Evolutionary conservation across 2,113 vertebrate species (phyloP).

Genomic region (Sorex fumeus): DNA sequence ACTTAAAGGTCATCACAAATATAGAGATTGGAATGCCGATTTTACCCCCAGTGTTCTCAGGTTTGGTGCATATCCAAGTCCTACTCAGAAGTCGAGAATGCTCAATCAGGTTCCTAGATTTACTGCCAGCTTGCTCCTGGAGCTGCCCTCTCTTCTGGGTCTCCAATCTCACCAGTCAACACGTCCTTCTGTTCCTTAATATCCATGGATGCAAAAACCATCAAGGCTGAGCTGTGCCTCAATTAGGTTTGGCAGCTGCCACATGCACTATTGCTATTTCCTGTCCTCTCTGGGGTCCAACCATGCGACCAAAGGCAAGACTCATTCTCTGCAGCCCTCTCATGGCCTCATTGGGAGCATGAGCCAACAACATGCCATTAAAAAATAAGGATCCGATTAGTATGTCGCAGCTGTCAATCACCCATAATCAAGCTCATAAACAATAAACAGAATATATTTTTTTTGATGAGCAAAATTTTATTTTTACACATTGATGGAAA

Average conservation of each 20-base stretch:
- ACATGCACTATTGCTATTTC: background rate
- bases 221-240: background rate
- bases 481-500: slow-evolving; percentile 73
- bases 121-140: background rate
- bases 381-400: slow-evolving; percentile 75
- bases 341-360: background rate
- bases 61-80: background rate
- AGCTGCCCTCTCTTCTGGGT: background rate
- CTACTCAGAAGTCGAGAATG: background rate
- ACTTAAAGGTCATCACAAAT: background rate
- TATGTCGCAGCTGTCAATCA: slow-evolving; percentile 79
- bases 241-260: background rate
- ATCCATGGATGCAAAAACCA: background rate
- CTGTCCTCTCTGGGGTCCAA: slow-evolving; percentile 8
- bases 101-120: slow-evolving; percentile 17
- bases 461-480: slow-evolving; percentile 70
- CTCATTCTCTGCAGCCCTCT: background rate
- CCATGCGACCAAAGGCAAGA: background rate
- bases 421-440: slow-evolving; percentile 81
- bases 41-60: slow-evolving; percentile 4
- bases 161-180: background rate
- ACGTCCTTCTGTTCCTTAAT: background rate
- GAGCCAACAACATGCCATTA: background rate
- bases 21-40: background rate
- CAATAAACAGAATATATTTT: slow-evolving; percentile 67